phyloP scores from a whole-genome alignment of 2,797 vertebrate genomes.

The Thaleichthys pacificus region DNA sequence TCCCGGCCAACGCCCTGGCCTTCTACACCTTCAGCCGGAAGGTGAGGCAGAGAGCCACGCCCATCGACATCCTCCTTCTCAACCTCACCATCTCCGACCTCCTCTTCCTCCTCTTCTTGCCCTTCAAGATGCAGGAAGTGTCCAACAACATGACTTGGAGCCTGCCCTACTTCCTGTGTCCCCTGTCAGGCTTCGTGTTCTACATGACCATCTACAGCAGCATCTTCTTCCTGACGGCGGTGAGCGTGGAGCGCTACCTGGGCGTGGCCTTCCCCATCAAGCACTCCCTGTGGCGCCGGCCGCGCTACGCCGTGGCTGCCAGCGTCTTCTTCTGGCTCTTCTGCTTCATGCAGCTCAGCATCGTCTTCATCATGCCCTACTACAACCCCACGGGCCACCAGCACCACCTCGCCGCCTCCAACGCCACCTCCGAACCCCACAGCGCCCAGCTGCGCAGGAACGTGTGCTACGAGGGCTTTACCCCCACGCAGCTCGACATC shows the following conservation, averaged over 20 bases:
- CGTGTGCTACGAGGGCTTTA: conserved; percentile 83
- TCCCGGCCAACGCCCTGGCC: conserved; percentile 69
- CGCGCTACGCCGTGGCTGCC: conserved; percentile 71
- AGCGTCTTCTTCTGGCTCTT: conserved; percentile 80
- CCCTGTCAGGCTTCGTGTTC: conserved; percentile 77
- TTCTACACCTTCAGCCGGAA: conserved; percentile 75
- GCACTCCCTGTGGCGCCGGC: conserved; percentile 72
- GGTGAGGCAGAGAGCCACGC: conserved; percentile 73
- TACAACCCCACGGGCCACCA: conserved; percentile 20
- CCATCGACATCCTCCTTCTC: conserved; percentile 80
- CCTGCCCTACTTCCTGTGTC: conserved; percentile 77
- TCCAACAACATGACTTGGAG: conserved; percentile 66
- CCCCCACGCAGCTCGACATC: conserved; percentile 55
- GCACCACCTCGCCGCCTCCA: not conserved
- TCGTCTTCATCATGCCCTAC: conserved; percentile 76
- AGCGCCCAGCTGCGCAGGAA: fast-evolving
- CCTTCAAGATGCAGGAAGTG: conserved; percentile 82
- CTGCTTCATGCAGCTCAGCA: conserved; percentile 70
- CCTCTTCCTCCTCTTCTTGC: conserved; percentile 81
- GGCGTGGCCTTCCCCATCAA: conserved; percentile 82
- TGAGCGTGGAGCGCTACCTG: conserved; percentile 82
- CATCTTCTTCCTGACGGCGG: conserved; percentile 77
- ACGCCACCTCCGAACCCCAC: not conserved
- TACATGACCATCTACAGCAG: conserved; percentile 86
- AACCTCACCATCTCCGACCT: conserved; percentile 84